These are phyloP conservation scores for Caenorhabditis sinica DNA, from an alignment of 2,888 invertebrate genomes.

Conservation along the genomic window DNA sequence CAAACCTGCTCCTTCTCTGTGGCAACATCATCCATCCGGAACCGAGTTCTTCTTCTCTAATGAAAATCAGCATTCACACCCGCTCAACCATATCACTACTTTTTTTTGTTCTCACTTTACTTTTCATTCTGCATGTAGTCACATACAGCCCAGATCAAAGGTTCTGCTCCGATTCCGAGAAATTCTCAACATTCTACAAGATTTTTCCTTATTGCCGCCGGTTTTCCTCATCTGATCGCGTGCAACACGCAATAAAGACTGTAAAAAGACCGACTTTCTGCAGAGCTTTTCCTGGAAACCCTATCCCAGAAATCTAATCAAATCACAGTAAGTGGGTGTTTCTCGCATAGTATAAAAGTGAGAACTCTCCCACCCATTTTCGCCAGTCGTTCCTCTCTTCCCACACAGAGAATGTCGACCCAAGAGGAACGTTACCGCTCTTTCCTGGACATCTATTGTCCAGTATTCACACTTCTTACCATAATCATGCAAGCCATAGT, in stretches of 20 bases:
- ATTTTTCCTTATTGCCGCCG: neutral
- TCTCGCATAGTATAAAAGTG: neutral
- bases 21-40: neutral
- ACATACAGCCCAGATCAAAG: neutral
- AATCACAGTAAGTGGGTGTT: neutral
- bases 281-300: neutral
- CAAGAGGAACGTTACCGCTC: neutral
- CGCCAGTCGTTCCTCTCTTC: neutral
- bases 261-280: neutral
- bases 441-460: conserved; percentile 26
- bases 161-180: neutral
- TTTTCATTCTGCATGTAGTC: neutral
- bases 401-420: neutral
- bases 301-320: neutral
- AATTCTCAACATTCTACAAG: neutral
- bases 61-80: neutral
- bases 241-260: neutral
- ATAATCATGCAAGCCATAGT: neutral
- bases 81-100: neutral
- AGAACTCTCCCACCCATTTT: neutral
- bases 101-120: neutral
- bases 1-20: neutral
- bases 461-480: neutral
- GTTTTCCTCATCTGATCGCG: neutral
- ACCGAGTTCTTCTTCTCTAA: neutral